phyloP scores from a whole-genome alignment of 2,113 vertebrate genomes.

The Himantopus leucocephalus region DNA sequence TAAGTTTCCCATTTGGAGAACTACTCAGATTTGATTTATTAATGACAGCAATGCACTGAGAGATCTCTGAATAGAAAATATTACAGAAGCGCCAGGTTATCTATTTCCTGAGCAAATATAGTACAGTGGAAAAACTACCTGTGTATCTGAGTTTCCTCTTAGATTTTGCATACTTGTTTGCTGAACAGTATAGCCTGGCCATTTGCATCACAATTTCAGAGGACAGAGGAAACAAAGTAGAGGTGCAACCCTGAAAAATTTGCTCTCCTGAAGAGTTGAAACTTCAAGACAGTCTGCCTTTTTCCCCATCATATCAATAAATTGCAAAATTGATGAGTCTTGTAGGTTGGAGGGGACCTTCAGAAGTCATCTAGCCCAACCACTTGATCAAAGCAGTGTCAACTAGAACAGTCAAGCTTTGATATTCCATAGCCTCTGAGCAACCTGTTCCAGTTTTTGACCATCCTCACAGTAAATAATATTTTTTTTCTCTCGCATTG shows the following conservation, averaged over 20 bases:
- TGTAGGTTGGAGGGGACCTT: not conserved
- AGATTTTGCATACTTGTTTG: not conserved
- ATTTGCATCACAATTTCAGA: not conserved
- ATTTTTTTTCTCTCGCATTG: not conserved
- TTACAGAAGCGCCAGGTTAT: not conserved
- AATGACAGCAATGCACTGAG: not conserved
- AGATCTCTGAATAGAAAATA: not conserved
- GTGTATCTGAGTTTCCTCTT: not conserved
- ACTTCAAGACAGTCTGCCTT: not conserved
- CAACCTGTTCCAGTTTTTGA: not conserved
- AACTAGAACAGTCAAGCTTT: not conserved
- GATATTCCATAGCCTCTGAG: not conserved
- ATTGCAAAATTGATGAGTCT: not conserved
- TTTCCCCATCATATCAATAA: not conserved
- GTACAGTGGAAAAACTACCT: not conserved
- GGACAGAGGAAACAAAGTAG: not conserved
- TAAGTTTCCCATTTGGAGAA: not conserved
- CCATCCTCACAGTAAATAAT: not conserved
- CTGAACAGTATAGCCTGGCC: not conserved
- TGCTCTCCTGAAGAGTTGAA: not conserved
- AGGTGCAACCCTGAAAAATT: not conserved
- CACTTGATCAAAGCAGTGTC: not conserved
- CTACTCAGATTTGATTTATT: slow-evolving; percentile 1
- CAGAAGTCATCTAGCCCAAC: not conserved
- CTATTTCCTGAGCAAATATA: not conserved